Base-by-base conservation (phyloP, 2,797 vertebrate species). In the Spheniscus humboldti region DNA sequence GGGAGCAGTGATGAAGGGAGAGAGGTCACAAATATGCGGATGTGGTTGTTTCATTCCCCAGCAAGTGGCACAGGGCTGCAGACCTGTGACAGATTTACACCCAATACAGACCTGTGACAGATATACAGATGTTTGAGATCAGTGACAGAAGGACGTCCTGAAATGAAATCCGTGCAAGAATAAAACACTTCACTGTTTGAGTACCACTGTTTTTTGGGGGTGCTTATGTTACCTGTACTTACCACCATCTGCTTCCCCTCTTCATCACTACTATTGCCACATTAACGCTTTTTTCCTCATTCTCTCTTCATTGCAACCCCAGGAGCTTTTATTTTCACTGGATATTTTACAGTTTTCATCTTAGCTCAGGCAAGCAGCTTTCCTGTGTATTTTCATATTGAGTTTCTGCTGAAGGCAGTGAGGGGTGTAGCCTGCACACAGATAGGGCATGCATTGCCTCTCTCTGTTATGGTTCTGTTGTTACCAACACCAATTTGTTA, bases 381-480 rank as follows among this genome's bases (percentile, higher is more conserved):
- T 91, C 23, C 20, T 24, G 18, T 20, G 1, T 66, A 30, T 86
- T 88, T 94, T 80, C 35, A 10, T 30, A 33, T 14, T 33, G 66
- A 71, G 30, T 78, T 94, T 92, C 62, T 76, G 35, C 41, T 43
- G 89, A 75, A 94, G 53, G 39, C 73, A 12, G 76, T 5, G 43
- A 77, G 35, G 33, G 87, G 84, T 67, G 59, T 48, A 81, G 73
- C 27, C 55, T 86, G 37, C 47, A 59, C n/a, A 9, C 55, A 57
- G 33, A 23, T 45, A 55, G 52, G 57, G 39, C 77, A 84, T 3
- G 30, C 3, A 1, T 47, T 86, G 62, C 55, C n/a, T 76, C 60
- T 66, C 28, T 81, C 78, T 96, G 73, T 96, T 97, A 69, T 64
- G 73, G 63, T 88, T 92, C 72, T 97, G 94, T 91, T 96, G 85